These are phyloP conservation scores for Lepidurus apus DNA, from an alignment of 1,140 invertebrate genomes.

Conservation along the genomic window DNA sequence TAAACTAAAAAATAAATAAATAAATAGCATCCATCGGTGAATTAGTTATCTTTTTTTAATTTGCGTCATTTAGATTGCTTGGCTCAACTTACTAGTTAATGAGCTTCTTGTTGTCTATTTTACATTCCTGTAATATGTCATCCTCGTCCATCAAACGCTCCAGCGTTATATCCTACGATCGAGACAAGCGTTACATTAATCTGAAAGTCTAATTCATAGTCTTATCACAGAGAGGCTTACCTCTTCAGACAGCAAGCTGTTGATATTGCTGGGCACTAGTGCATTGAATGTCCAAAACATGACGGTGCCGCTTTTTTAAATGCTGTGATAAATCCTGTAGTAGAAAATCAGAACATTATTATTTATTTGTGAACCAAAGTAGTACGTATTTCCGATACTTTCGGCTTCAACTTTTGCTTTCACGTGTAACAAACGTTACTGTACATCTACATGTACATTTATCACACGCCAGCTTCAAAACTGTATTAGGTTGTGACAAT, in stretches of 20 bases:
- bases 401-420: too few species aligned
- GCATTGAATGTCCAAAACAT: conserved; percentile 22
- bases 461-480: too few species aligned
- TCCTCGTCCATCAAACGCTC: conserved; percentile 87
- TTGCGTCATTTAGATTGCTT: conserved; percentile 3
- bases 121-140: conserved; percentile 92
- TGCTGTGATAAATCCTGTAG: neutral
- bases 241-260: neutral
- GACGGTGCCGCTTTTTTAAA: neutral
- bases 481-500: neutral
- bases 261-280: conserved; percentile 9
- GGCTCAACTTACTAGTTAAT: conserved; percentile 77
- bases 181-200: neutral
- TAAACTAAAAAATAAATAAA: conserved; percentile 59
- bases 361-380: neutral
- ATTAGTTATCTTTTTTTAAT: conserved; percentile 25
- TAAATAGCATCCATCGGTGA: conserved; percentile 23
- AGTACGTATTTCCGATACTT: too few species aligned
- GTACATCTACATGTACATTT: too few species aligned
- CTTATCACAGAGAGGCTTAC: neutral
- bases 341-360: neutral
- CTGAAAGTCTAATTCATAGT: too few species aligned
- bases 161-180: conserved; percentile 74
- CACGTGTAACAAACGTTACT: too few species aligned
- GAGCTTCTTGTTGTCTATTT: conserved; percentile 82